Base-by-base conservation (phyloP, 1,140 invertebrate species). In the Sycophaga agraensis region DNA sequence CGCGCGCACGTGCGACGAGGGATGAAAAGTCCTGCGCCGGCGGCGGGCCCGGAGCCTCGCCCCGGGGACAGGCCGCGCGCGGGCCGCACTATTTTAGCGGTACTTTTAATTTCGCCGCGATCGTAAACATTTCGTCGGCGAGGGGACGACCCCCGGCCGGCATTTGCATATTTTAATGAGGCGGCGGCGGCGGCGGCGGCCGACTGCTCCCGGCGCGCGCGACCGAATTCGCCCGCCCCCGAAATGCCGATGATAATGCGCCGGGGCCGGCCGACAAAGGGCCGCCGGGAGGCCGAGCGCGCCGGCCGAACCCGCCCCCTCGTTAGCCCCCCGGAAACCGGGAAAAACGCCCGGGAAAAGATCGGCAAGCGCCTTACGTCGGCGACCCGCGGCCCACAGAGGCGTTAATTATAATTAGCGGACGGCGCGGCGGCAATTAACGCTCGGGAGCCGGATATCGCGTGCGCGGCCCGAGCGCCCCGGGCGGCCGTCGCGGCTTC, bases 91-190 rank as follows among this genome's bases (percentile, higher is more conserved):
- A 79, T 79, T 77, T 76, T 72, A 76, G 71, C 71, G 66, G 72
- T 74, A 78, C 73, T 79, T 78, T 80, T 78, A 80, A 80, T 80
- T 80, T 80, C 70, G 67, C 70, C 66, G 68, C 67, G 77, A 78
- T 78, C 77, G 77, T 79, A 80, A 79, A 80, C 72, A 80, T 77
- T 76, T 78, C 75, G 73, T 71, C 68, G 72, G 69, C 69, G 66
- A 70, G 66, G 61, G 69, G 69, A 17, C 60, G 57, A 49, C 59
- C 56, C 48, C 31, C 40, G 51, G 51, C 51, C 40, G 22, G 2
- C 19, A 80, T 80, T 80, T 78, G 77, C 78, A 80, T 79, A 80
- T 79, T 79, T 80, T 80, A 80, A 80, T 80, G 78, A 80, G 78
- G 28, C 28, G 28, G 42, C 43, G 54, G 63, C 65, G 70, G 66